Percentiles rank a stretch among this genome's conserved stretches.
Conservation (phyloP, 2,888 invertebrate genomes). For the Idaea biselata region DNA sequence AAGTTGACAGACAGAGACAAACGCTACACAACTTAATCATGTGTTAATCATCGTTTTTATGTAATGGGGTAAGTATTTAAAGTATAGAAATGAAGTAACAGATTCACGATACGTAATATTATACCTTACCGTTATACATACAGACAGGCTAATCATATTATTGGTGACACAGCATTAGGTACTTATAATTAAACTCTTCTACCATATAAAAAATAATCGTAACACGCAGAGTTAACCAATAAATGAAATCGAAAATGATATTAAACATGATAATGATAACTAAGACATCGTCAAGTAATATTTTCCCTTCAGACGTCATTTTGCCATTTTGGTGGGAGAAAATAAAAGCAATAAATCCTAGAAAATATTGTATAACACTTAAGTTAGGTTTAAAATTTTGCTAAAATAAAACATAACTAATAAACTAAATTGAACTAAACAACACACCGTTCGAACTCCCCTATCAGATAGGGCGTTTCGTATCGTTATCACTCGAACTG, state of each 20-base stretch:
- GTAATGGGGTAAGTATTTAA: too few relatives aligned
- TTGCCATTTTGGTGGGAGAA: conserved; percentile 77
- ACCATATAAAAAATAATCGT: conserved; percentile 54
- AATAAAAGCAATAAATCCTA: conserved; percentile 75
- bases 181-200: conserved; percentile 67
- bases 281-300: conserved; percentile 60
- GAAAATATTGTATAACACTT: conserved; percentile 79
- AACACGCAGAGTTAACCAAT: conserved; percentile 43
- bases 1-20: too few relatives aligned
- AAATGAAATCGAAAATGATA: conserved; percentile 48
- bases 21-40: too few relatives aligned
- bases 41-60: too few relatives aligned
- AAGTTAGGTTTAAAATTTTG: conserved; percentile 78
- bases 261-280: conserved; percentile 51
- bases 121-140: conserved; percentile 55
- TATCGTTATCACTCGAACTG: conserved; percentile 70
- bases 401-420: conserved; percentile 81
- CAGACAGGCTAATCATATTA: conserved; percentile 74
- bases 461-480: conserved; percentile 70
- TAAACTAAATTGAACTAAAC: conserved; percentile 81
- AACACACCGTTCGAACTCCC: conserved; percentile 70
- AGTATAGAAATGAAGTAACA: conserved; percentile 42
- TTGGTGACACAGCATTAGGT: conserved; percentile 77
- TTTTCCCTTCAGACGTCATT: conserved; percentile 47
- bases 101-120: conserved; percentile 41